Conservation (phyloP, 2,797 vertebrate species). For the Poeciliopsis paucimaculata region DNA sequence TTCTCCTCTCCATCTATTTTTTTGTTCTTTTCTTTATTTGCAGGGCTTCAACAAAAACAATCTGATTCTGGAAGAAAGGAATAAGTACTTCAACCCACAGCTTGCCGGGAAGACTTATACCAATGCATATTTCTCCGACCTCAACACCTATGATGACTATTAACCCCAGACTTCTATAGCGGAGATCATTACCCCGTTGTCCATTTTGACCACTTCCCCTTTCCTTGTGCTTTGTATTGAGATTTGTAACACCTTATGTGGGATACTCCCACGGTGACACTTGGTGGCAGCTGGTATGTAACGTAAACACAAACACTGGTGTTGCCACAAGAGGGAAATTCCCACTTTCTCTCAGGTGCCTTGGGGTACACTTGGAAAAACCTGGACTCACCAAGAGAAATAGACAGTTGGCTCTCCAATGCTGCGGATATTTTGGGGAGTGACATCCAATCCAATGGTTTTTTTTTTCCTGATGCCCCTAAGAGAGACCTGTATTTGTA, state of each 20-base stretch:
- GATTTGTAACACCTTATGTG: conserved; percentile 70
- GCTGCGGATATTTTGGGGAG: conserved; percentile 56
- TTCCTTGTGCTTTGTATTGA: conserved; percentile 75
- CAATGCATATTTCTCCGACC: conserved; percentile 97
- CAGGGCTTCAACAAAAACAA: conserved; percentile 99
- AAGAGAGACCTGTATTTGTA: conserved; percentile 67
- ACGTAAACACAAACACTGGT: conserved; percentile 58
- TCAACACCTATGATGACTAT: conserved; percentile 98
- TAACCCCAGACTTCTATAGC: conserved; percentile 72
- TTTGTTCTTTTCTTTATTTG: conserved; percentile 31
- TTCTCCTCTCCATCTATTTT: conserved; percentile 30
- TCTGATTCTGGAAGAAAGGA: conserved; percentile 96
- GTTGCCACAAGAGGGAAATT: conserved; percentile 69
- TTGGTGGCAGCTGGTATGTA: conserved; percentile 70
- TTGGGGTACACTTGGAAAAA: conserved; percentile 73
- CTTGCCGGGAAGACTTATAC: conserved; percentile 96
- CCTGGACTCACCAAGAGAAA: conserved; percentile 57
- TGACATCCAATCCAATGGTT: conserved; percentile 59
- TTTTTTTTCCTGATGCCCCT: conserved; percentile 57
- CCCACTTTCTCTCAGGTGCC: conserved; percentile 78
- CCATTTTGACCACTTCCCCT: conserved; percentile 54
- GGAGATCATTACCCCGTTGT: conserved; percentile 36
- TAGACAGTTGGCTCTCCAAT: conserved; percentile 59
- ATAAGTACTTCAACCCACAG: conserved; percentile 98
- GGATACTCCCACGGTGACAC: conserved; percentile 64